Conservation (phyloP, 2,797 vertebrate species). For the Chaetophractus vellerosus region DNA sequence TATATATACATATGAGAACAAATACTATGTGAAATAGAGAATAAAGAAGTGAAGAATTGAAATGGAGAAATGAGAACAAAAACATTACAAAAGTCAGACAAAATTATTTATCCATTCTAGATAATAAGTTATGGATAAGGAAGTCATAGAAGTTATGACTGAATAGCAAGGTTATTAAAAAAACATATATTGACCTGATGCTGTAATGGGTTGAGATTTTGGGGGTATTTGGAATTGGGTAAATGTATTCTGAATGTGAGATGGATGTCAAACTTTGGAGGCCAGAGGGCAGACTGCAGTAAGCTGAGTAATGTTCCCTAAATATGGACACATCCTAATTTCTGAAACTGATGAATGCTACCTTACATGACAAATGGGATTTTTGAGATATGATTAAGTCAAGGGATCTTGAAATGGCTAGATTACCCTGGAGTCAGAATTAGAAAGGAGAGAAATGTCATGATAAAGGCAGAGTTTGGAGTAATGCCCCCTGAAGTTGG, state of each 20-base stretch:
- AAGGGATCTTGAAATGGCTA: not conserved
- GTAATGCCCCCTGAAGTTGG: not conserved
- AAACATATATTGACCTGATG: not conserved
- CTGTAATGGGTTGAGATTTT: too few relatives aligned
- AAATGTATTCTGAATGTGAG: too few relatives aligned
- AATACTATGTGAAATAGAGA: not conserved
- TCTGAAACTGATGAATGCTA: not conserved
- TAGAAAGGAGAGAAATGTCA: not conserved
- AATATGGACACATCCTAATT: not conserved
- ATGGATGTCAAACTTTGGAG: too few relatives aligned
- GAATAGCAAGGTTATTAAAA: not conserved
- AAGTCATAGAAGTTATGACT: not conserved
- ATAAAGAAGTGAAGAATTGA: rapidly evolving
- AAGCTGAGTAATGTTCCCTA: too few relatives aligned
- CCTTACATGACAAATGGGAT: not conserved
- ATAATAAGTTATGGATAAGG: not conserved
- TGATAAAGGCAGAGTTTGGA: not conserved
- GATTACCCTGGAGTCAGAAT: not conserved
- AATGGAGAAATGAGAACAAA: not conserved
- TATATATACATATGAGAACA: not conserved
- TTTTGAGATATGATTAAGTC: not conserved
- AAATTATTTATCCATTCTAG: not conserved
- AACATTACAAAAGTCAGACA: not conserved
- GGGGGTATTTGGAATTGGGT: too few relatives aligned
- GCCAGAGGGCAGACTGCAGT: too few relatives aligned